These are phyloP conservation scores for Aricia agestis DNA, from an alignment of 1,140 invertebrate genomes.

Conservation along the genomic window DNA sequence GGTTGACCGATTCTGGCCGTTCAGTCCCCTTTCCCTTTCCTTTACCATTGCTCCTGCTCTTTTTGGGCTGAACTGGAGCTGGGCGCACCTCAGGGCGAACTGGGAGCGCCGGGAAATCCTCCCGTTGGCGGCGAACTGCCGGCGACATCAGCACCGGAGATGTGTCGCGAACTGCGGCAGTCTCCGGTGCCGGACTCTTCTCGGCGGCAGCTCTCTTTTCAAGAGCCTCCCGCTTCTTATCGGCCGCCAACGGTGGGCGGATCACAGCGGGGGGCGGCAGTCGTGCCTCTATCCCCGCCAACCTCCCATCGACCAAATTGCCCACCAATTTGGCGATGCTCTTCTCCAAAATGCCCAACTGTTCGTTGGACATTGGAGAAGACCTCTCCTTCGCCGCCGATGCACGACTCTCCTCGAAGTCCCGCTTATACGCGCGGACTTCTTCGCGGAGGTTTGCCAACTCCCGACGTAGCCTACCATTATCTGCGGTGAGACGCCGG, in stretches of 20 bases:
- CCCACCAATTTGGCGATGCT: too few species aligned
- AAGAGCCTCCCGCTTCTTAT: neutral
- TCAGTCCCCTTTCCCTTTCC: neutral
- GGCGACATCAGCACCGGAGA: neutral
- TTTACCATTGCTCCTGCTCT: neutral
- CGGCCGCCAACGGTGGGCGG: neutral
- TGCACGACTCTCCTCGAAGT: neutral
- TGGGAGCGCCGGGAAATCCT: neutral
- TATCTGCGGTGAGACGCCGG: neutral
- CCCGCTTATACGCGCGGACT: neutral
- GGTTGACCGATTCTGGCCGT: too few species aligned
- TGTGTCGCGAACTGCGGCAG: too few species aligned
- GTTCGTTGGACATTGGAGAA: too few species aligned
- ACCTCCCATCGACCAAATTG: too few species aligned
- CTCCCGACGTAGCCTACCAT: neutral
- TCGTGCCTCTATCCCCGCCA: too few species aligned
- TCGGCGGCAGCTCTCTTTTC: too few species aligned
- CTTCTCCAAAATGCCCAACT: too few species aligned
- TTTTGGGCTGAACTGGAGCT: neutral
- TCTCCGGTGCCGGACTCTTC: too few species aligned
- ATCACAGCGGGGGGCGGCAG: too few species aligned
- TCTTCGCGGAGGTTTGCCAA: neutral
- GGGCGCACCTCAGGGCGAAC: neutral
- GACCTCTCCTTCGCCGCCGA: too few species aligned
- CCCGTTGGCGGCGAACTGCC: neutral